A percentile compares a stretch with the other conserved stretches of the same genome.
phyloP scores from a whole-genome alignment of 1,140 invertebrate genomes.

The Aethina tumida region DNA sequence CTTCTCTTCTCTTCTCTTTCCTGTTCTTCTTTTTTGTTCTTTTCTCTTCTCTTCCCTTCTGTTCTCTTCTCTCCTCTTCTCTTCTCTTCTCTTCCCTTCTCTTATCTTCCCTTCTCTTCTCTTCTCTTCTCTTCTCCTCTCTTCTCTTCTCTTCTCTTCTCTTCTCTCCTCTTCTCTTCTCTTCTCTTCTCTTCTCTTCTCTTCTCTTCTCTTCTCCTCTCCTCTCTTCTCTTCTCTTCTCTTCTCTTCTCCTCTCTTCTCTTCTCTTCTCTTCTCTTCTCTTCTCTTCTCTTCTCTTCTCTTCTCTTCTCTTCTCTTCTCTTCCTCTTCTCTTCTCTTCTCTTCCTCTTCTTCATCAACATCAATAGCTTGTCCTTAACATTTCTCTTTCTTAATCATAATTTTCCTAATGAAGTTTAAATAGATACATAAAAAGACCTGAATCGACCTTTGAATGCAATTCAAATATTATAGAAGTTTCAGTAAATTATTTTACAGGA shows the following conservation, averaged over 20 bases:
- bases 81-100: slow-evolving; percentile 16
- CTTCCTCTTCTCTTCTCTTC: slow-evolving; percentile 14
- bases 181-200: slow-evolving; percentile 16
- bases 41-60: slow-evolving; percentile 3
- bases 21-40: slow-evolving; percentile 19
- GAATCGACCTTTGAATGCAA: too few species aligned
- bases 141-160: too few species aligned
- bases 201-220: slow-evolving; percentile 17
- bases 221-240: slow-evolving; percentile 18
- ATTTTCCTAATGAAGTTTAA: too few species aligned
- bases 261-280: slow-evolving; percentile 19
- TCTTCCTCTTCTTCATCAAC: slow-evolving; percentile 9
- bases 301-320: slow-evolving; percentile 14
- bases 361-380: too few species aligned
- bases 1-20: slow-evolving; percentile 17
- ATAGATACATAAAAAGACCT: too few species aligned
- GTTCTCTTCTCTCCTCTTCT: slow-evolving; percentile 18
- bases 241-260: too few species aligned
- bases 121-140: slow-evolving; percentile 8
- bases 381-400: too few species aligned
- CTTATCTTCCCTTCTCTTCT: slow-evolving; percentile 11
- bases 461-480: too few species aligned
- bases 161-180: slow-evolving; percentile 16
- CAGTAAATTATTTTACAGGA: too few species aligned
- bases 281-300: slow-evolving; percentile 18